Percentiles rank a stretch among this genome's conserved stretches.
phyloP scores from a whole-genome alignment of 2,113 vertebrate species.

The Lepisosteus osseus region DNA sequence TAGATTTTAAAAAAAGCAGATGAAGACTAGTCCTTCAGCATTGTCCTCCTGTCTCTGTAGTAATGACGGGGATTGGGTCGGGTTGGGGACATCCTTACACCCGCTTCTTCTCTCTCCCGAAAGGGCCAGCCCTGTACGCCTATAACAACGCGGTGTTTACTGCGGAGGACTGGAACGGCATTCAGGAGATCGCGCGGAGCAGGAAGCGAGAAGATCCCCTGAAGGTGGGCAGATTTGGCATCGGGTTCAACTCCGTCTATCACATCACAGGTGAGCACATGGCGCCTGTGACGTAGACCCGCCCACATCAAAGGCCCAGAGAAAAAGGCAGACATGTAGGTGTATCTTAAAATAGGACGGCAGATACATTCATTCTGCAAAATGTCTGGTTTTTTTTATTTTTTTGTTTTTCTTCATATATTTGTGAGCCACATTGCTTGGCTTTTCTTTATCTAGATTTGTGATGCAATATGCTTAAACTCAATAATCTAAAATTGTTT shows the following conservation, averaged over 20 bases:
- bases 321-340: neutral
- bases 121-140: constrained; percentile 88
- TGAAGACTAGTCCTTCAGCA: too few relatives aligned
- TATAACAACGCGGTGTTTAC: constrained; percentile 94
- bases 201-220: constrained; percentile 94
- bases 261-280: constrained; percentile 86
- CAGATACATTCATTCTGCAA: too few relatives aligned
- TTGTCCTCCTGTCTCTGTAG: too few relatives aligned
- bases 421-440: neutral
- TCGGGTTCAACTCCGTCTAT: constrained; percentile 98
- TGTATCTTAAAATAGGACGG: too few relatives aligned
- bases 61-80: too few relatives aligned
- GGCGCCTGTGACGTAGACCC: too few relatives aligned
- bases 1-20: too few relatives aligned
- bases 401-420: too few relatives aligned
- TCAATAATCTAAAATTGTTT: too few relatives aligned
- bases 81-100: too few relatives aligned
- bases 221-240: constrained; percentile 97
- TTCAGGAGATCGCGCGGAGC: constrained; percentile 96
- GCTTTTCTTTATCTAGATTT: neutral
- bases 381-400: too few relatives aligned
- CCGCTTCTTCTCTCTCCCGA: neutral
- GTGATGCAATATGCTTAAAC: too few relatives aligned
- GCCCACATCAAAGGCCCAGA: neutral
- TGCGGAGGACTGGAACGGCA: constrained; percentile 91